Evolutionary conservation across 2,888 invertebrate genomes (phyloP).

Genomic region (Erebia palarica): DNA sequence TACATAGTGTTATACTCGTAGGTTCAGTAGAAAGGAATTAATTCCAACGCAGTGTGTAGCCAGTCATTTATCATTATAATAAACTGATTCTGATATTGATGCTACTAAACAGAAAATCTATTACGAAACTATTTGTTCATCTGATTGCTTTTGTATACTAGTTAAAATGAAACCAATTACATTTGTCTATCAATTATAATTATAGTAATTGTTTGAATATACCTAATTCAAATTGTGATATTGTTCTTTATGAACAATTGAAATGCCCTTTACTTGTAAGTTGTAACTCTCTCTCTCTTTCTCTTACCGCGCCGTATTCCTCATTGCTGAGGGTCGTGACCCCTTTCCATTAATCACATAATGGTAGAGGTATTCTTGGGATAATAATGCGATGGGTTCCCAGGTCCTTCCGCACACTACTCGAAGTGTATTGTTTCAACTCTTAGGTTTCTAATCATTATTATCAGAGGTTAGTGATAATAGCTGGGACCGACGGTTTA

Average conservation of each 20-base stretch:
- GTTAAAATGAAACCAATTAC: constrained; percentile 62
- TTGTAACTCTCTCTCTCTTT: too few relatives aligned
- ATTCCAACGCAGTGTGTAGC: constrained; percentile 33
- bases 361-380: too few relatives aligned
- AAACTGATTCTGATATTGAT: constrained; percentile 38
- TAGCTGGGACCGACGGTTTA: too few relatives aligned
- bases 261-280: neutral
- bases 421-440: too few relatives aligned
- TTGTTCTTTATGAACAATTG: neutral
- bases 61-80: constrained; percentile 35
- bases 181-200: constrained; percentile 61
- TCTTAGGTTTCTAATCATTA: too few relatives aligned
- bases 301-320: too few relatives aligned
- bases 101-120: constrained; percentile 45
- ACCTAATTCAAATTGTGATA: constrained; percentile 1
- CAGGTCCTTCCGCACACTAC: too few relatives aligned
- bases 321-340: too few relatives aligned
- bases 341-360: too few relatives aligned
- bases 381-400: too few relatives aligned
- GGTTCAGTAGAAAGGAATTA: constrained; percentile 22
- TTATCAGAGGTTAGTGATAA: too few relatives aligned
- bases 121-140: constrained; percentile 52
- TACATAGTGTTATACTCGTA: neutral
- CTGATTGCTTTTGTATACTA: constrained; percentile 52
- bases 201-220: constrained; percentile 50